These are phyloP conservation scores for Drosophila pseudotalamancana DNA, from an alignment of 2,888 invertebrate species.

Conservation along the genomic window DNA sequence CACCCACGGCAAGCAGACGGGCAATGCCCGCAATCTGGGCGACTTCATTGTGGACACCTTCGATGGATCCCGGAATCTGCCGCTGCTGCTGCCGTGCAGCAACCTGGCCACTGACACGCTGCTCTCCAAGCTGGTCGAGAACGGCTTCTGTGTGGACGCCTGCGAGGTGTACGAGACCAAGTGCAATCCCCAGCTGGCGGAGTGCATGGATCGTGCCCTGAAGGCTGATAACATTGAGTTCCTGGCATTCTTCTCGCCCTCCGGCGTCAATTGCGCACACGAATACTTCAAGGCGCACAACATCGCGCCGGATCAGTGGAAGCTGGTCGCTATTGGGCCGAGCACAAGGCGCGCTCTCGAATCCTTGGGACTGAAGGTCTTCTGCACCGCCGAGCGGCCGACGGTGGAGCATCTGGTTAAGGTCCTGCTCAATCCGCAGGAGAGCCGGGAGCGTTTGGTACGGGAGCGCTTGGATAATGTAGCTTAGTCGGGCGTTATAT, in stretches of 20 bases:
- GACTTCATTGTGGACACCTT: conserved; percentile 85
- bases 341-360: conserved; percentile 86
- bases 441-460: conserved; percentile 68
- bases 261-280: conserved; percentile 85
- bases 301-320: conserved; percentile 77
- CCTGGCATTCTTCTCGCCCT: conserved; percentile 87
- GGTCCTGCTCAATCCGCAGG: conserved; percentile 83
- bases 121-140: conserved; percentile 83
- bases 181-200: conserved; percentile 84
- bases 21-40: conserved; percentile 85
- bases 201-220: conserved; percentile 83
- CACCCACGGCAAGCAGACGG: conserved; percentile 85
- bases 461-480: conserved; percentile 48
- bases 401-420: conserved; percentile 85
- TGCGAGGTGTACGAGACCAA: conserved; percentile 86
- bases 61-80: conserved; percentile 83
- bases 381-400: conserved; percentile 85
- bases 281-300: conserved; percentile 83
- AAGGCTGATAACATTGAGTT: conserved; percentile 85
- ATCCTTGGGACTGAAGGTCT: conserved; percentile 83
- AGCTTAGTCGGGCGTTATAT: conserved; percentile 10
- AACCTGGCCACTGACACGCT: conserved; percentile 86
- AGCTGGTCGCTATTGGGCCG: conserved; percentile 86
- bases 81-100: conserved; percentile 86
- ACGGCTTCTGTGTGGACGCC: conserved; percentile 84